phyloP scores from a whole-genome alignment of 2,888 invertebrate genomes.

The Latheticus oryzae region DNA sequence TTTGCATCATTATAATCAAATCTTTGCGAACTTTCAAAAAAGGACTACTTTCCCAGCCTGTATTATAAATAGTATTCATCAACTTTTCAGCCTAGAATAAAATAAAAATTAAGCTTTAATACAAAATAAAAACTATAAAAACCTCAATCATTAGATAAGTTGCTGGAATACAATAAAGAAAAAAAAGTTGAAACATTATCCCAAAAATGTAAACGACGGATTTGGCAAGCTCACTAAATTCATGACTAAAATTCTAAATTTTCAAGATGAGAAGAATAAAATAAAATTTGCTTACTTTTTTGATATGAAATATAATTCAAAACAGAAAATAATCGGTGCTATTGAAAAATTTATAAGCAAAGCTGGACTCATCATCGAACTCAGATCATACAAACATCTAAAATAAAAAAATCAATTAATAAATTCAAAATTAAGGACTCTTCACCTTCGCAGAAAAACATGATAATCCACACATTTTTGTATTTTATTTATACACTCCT shows the following conservation, averaged over 20 bases:
- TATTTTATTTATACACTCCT: slow-evolving; percentile 5
- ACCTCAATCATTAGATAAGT: slow-evolving; percentile 18
- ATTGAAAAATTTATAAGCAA: slow-evolving; percentile 11
- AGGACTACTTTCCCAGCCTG: slow-evolving; percentile 15
- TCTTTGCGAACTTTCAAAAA: slow-evolving; percentile 4
- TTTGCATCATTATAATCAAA: slow-evolving; percentile 24
- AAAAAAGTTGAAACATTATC: slow-evolving; percentile 15
- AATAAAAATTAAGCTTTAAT: slow-evolving; percentile 5
- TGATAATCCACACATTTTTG: slow-evolving; percentile 5
- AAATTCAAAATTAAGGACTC: not conserved
- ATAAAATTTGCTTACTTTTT: slow-evolving; percentile 18
- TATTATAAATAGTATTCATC: slow-evolving; percentile 6
- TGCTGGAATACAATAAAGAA: slow-evolving; percentile 19
- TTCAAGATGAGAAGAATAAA: not conserved
- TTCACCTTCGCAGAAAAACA: slow-evolving; percentile 6
- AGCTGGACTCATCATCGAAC: slow-evolving; percentile 9
- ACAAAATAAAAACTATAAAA: not conserved
- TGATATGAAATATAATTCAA: slow-evolving; percentile 14
- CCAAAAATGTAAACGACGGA: slow-evolving; percentile 9
- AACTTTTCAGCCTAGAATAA: slow-evolving; percentile 15
- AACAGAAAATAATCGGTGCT: slow-evolving; percentile 19
- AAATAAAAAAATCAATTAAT: not conserved
- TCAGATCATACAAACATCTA: slow-evolving; percentile 11
- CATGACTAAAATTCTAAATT: slow-evolving; percentile 3
- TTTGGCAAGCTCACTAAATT: slow-evolving; percentile 16